Base-by-base conservation (phyloP, 2,888 invertebrate genomes). In the Scaeva pyrastri region DNA sequence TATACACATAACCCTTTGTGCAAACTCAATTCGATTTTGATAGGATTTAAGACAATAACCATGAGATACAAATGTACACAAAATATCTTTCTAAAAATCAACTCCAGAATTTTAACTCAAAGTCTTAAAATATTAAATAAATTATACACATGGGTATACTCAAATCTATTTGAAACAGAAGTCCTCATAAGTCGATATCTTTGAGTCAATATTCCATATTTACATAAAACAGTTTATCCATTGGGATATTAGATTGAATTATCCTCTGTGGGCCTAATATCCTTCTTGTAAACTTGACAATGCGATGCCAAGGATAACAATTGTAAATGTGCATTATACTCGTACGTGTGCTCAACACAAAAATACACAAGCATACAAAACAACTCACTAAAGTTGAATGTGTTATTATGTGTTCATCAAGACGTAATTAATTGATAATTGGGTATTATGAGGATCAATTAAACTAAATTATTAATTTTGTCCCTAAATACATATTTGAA, bases 381-480 rank as follows among this genome's bases (percentile, higher is more conserved):
- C 8, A 1, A 52, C 23, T 36, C 19, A 1, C 19, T 19, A 21
- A 39, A 58, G 19, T 39, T 36, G 8, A 31, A 36, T 36, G 0
- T 19, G 12, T 39, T 10, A 60, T 21, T 11, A n/a, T n/a, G n/a
- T n/a, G n/a, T n/a, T n/a, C n/a, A 10, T 62, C 3, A 52, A 52
- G 52, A 52, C 14, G 0, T 52, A 26, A 52, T 23, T 23, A 52
- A 52, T 52, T 52, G 52, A 52, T 52, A 26, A 52, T 31, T 31
- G 8, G n/a, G n/a, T 31, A 12, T 60, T n/a, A 39, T 41, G 14
- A 62, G 41, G 21, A 41, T 60, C 60, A 39, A 60, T 41, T 19
- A 43, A 62, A 62, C 10, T n/a, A n/a, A 23, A 41, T 41, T 41
- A 41, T 60, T 41, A 43, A 60, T 62, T 62, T 62, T 8, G 23